Percentiles rank a stretch among this genome's conserved stretches.
Conservation (phyloP, 2,888 invertebrate species). For the Pristionchus maxplancki region DNA sequence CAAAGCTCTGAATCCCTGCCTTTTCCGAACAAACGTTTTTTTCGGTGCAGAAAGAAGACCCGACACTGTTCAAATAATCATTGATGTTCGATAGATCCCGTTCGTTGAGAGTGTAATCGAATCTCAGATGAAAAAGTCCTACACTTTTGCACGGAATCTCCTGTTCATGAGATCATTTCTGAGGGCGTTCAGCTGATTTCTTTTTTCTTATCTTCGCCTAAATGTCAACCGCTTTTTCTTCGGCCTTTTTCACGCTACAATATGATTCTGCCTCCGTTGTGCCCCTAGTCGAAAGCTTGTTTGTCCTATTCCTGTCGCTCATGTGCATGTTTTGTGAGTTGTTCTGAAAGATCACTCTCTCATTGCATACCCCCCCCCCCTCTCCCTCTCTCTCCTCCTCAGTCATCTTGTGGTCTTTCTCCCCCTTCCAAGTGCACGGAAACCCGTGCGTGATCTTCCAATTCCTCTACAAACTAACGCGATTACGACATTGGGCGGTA, state of each 20-base stretch:
- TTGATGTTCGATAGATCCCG: background rate
- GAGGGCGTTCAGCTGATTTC: background rate
- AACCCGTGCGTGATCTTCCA: constrained; percentile 5
- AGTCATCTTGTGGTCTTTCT: background rate
- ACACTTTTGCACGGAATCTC: background rate
- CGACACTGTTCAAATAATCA: background rate
- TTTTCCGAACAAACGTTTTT: background rate
- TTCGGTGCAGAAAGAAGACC: background rate
- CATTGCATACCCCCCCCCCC: background rate
- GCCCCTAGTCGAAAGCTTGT: background rate
- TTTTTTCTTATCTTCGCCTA: background rate
- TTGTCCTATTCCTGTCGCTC: background rate
- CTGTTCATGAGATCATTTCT: background rate
- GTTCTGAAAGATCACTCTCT: constrained; percentile 16
- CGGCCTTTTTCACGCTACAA: background rate
- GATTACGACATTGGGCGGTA: background rate
- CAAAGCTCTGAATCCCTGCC: background rate
- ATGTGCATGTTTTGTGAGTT: background rate
- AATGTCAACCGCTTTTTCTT: background rate
- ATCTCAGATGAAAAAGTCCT: background rate
- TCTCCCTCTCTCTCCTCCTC: background rate
- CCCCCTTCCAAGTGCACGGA: background rate
- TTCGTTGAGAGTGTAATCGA: background rate
- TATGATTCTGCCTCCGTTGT: background rate
- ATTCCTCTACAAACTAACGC: background rate